Evolutionary conservation across 2,797 vertebrate species (phyloP), one percentile per base, ranked within the genome.

Genomic region (Tauraco hartlaubi): DNA sequence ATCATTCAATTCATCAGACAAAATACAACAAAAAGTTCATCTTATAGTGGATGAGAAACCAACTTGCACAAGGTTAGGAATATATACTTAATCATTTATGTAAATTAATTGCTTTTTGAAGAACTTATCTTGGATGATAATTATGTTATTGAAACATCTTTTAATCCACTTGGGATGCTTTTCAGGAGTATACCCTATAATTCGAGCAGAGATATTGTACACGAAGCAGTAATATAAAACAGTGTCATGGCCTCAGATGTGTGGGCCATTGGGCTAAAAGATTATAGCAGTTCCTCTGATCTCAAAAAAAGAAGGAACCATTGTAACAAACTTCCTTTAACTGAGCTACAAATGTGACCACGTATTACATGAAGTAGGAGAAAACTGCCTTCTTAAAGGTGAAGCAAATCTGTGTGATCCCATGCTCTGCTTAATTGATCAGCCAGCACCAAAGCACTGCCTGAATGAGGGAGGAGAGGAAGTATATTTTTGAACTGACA

Each of bases 401-500:
- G 63, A 89, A 76, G 26, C 20, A 76, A 56, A 77, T 67, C 26
- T 49, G 5, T 31, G 31, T 58, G 74, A 74, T 69, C 64, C 69
- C 84, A 11, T 74, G 33, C 21, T 75, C 56, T 76, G 37, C 64
- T 64, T 84, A 83, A 63, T 41, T 91, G 74, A 94, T 91, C 80
- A 85, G 51, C 82, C 80, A 69, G 66, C 59, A 71, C 61, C 68
- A 71, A 67, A 90, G 55, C 74, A 71, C 22, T 85, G 90, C 55
- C 72, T 88, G 94, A 89, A 85, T 83, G 74, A 77, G 55, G 80
- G 55, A 93, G 74, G 51, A 73, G 66, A 90, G 92, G 92, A 94
- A 96, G 75, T 88, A 13, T 82, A 94, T 96, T 95, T 97, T 76
- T 88, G 78, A 92, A 93, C 49, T 92, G 62, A 71, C 88, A 95